These are phyloP conservation scores for Doryteuthis pealeii DNA, from an alignment of 1,140 invertebrate species.

Conservation along the genomic window DNA sequence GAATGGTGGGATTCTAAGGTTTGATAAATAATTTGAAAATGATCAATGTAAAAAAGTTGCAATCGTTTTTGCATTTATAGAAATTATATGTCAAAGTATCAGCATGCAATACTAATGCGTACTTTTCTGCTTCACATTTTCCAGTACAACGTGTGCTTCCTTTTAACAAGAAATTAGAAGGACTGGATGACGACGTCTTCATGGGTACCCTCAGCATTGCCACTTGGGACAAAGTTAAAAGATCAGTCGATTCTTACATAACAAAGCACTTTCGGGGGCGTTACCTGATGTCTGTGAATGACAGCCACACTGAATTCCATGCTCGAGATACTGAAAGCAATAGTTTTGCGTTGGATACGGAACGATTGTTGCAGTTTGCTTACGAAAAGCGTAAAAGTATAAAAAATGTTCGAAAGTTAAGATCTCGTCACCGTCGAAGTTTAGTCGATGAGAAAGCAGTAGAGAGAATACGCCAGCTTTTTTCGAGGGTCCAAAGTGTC, in stretches of 20 bases:
- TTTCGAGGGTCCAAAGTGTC: constrained; percentile 32
- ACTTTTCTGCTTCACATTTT: neutral
- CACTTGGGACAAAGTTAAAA: neutral
- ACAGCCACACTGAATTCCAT: neutral
- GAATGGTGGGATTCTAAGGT: too few species aligned
- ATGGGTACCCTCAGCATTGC: neutral
- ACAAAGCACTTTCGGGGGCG: neutral
- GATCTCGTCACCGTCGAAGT: neutral
- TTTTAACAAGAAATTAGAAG: constrained; percentile 21
- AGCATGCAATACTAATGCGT: too few species aligned
- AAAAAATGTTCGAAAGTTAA: neutral
- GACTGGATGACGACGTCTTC: neutral
- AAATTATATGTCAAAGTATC: too few species aligned
- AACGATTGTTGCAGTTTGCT: neutral
- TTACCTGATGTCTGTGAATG: constrained; percentile 10
- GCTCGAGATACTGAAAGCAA: neutral
- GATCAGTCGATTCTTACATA: neutral
- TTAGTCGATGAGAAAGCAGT: constrained; percentile 24
- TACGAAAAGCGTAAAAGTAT: neutral
- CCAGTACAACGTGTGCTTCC: constrained; percentile 29
- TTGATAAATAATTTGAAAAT: too few species aligned
- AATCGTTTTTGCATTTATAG: too few species aligned
- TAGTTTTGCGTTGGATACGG: neutral
- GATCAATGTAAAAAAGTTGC: too few species aligned
- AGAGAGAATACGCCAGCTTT: constrained; percentile 32